Conservation (phyloP, 2,797 vertebrate genomes). For the Myripristis jacobus region DNA sequence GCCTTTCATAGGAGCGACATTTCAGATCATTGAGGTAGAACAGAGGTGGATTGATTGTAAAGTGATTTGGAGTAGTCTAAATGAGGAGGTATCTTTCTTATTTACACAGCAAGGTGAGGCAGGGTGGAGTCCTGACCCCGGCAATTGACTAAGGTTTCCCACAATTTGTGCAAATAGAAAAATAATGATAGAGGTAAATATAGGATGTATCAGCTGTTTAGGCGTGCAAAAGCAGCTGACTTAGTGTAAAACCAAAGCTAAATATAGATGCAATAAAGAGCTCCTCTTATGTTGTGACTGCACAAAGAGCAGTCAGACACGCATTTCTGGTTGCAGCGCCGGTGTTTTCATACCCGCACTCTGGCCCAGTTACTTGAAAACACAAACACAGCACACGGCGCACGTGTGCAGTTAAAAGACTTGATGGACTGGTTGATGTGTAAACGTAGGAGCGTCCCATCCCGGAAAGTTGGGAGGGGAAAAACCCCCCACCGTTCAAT, state of each 20-base stretch:
- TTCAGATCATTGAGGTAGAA: slow-evolving; percentile 73
- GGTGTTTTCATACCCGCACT: slow-evolving; percentile 7
- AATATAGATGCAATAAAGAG: slow-evolving; percentile 14
- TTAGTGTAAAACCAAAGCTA: slow-evolving; percentile 13
- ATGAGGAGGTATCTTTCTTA: slow-evolving; percentile 63
- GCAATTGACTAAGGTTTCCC: slow-evolving; percentile 36
- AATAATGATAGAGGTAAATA: neutral
- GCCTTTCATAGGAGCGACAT: slow-evolving; percentile 76
- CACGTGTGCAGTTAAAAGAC: slow-evolving; percentile 13
- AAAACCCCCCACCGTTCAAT: slow-evolving; percentile 21
- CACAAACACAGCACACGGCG: slow-evolving; percentile 20
- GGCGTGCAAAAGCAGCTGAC: slow-evolving; percentile 8
- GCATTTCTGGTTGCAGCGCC: slow-evolving; percentile 68
- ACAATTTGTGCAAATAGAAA: slow-evolving; percentile 17
- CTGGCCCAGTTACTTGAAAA: slow-evolving; percentile 11
- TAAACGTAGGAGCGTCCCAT: slow-evolving; percentile 30
- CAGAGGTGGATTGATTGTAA: slow-evolving; percentile 71
- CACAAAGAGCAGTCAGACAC: slow-evolving; percentile 38
- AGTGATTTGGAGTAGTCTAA: slow-evolving; percentile 58
- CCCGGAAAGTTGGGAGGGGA: slow-evolving; percentile 22
- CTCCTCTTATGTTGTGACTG: neutral
- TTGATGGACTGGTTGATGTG: slow-evolving; percentile 19
- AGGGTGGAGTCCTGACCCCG: slow-evolving; percentile 54
- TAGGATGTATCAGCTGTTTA: slow-evolving; percentile 8
- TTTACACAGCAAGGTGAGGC: slow-evolving; percentile 64